Conservation (phyloP, 2,113 vertebrate species). For the Rhadina sibilatrix region DNA sequence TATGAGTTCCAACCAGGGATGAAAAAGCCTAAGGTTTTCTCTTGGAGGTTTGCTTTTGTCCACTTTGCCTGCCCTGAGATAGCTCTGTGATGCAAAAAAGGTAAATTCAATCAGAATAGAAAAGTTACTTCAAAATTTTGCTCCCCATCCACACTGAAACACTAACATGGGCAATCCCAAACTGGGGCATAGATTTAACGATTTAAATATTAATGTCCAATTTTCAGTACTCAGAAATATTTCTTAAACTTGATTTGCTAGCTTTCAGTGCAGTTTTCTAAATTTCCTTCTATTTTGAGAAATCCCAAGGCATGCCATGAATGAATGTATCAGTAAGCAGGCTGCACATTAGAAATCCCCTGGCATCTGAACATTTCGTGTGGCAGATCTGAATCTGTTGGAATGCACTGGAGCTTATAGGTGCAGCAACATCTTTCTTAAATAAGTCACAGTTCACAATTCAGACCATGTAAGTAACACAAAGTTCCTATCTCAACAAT, state of each 20-base stretch:
- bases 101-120: background rate
- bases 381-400: background rate
- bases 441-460: background rate
- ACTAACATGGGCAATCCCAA: fast-evolving
- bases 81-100: fast-evolving
- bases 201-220: background rate
- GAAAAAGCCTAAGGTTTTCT: background rate
- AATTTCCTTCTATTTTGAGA: background rate
- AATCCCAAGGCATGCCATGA: background rate
- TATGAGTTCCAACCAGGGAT: too few relatives aligned
- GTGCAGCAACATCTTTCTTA: background rate
- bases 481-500: background rate
- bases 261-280: background rate
- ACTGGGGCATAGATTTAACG: background rate
- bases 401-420: background rate
- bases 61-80: fast-evolving
- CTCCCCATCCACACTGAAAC: background rate
- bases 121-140: background rate
- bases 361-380: background rate
- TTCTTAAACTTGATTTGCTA: background rate
- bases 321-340: background rate
- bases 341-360: background rate
- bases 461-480: fast-evolving
- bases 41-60: background rate
- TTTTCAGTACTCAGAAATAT: background rate